Percentiles rank a stretch among this genome's conserved stretches.
Conservation (phyloP, 2,113 vertebrate genomes). For the Notothenia coriiceps region DNA sequence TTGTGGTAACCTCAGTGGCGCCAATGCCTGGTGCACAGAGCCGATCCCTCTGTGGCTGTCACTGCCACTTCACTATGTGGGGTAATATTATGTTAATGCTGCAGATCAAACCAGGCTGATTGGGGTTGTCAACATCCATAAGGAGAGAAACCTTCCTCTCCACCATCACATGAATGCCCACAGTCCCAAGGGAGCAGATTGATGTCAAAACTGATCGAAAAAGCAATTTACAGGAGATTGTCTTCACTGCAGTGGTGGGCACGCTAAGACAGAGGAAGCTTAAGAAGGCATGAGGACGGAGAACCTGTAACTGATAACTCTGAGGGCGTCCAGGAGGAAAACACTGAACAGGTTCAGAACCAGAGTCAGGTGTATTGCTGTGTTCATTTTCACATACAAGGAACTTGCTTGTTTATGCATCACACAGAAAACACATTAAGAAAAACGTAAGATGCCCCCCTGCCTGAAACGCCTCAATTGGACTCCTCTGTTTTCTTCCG, state of each 20-base stretch:
- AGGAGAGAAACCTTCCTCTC: conserved; percentile 64
- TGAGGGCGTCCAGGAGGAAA: not conserved
- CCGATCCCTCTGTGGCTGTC: conserved; percentile 61
- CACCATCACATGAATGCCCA: conserved; percentile 57
- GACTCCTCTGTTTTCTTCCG: no score
- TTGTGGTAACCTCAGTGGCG: conserved; percentile 29
- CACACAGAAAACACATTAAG: no score
- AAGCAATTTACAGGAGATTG: conserved; percentile 76
- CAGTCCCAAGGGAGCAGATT: conserved; percentile 64
- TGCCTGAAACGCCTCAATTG: no score
- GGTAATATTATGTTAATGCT: conserved; percentile 79
- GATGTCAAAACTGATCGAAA: conserved; percentile 79
- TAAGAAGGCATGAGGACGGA: conserved; percentile 9
- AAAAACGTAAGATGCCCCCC: no score
- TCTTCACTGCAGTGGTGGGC: conserved; percentile 54
- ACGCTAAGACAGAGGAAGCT: conserved; percentile 41
- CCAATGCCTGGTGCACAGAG: conserved; percentile 44
- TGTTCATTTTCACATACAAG: no score
- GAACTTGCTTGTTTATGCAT: no score
- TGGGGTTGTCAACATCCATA: conserved; percentile 75
- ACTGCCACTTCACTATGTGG: conserved; percentile 42
- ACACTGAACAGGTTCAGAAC: not conserved
- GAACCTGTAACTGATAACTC: conserved; percentile 17
- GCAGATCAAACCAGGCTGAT: conserved; percentile 74
- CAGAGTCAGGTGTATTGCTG: no score